Evolutionary conservation across 2,113 vertebrate genomes (phyloP), one percentile per base, ranked within the genome.

Genomic region (Glaucomys volans): DNA sequence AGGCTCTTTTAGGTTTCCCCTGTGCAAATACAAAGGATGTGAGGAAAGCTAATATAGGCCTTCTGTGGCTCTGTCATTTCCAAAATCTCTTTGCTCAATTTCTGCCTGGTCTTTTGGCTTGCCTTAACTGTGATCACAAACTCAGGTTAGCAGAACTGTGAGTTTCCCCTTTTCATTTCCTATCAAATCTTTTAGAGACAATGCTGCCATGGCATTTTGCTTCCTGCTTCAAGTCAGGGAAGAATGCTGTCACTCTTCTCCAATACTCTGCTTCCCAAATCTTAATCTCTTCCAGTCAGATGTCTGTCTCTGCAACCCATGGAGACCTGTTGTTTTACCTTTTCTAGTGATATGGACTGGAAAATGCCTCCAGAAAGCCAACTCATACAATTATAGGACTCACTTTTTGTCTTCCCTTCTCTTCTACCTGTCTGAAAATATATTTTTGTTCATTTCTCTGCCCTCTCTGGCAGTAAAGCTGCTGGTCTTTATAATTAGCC

Each of bases 61-160:
- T 67, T 86, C 62, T 67, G 13, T 42, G 4, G 54, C n/a, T 62
- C 32, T 77, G 54, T 71, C 69, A 96, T 80, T 79, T 95, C 37
- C 30, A 87, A 76, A n/a, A 91, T 69, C 32, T 66, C 44, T 16
- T 74, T 67, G 17, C 85, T 83, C 93, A 84, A 75, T 85, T 88
- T 96, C 79, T 94, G 54, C 42, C n/a, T 86, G 40, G 37, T 89
- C 32, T 92, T 52, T 35, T 28, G 26, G 6, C 40, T 94, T 94
- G 74, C 12, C 26, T 28, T 74, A 91, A 32, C 32, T 91, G 32
- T 54, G 62, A 67, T 71, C 72, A 69, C 37, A 84, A 81, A 69
- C 20, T 82, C 84, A 64, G 22, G 37, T 44, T 67, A 90, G 24
- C 54, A 90, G 77, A 79, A 32, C 47, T 86, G 40, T 59, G 67